Base-by-base conservation (phyloP, 1,140 invertebrate species). In the Agrypnia vestita region DNA sequence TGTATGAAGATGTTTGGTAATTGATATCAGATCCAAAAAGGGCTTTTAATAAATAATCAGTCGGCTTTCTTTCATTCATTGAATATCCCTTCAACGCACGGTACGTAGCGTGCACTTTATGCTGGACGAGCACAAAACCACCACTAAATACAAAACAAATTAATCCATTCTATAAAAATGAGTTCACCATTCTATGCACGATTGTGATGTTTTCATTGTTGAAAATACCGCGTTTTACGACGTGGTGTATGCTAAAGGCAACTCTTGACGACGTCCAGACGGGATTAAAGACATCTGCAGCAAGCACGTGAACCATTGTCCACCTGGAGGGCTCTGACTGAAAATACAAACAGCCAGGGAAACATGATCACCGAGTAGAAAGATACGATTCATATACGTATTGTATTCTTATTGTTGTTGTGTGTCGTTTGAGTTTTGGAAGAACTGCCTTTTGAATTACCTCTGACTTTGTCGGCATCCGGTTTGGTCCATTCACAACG, bases 251-350 rank as follows among this genome's bases (percentile, higher is more conserved):
- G 6, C 55, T 59, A 21, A 19, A 21, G 0, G 3, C 17, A 59
- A 19, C 0, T 11, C 21, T 59, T 8, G 17, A 59, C 21, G 21
- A 19, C 25, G 15, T 44, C 0, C 0, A 15, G 62, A n/a, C 62
- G 62, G 62, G 43, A 67, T 67, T 15, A 67, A 46, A 46, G 11
- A 13, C 67, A 71, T 71, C 44, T 49, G 47, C 46, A 71, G 67
- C 35, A 25, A 44, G 55, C 73, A 76, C 73, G 73, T 76, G 73
- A 76, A 61, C 73, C 56, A 76, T 76, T 76, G 55, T 61, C 55
- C 44, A 62, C 67, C 67, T 51, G 47, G 44, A 49, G 4, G 46
- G 67, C 46, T 15, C 11, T 49, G 62, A 67, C 21, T 13, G 10
- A 49, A 51, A 49, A 71, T 19, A 71, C 19, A 71, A 71, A 51